A percentile compares a stretch with the other conserved stretches of the same genome.
Conservation (phyloP, 2,113 vertebrate genomes). For the Limnothrissa miodon region DNA sequence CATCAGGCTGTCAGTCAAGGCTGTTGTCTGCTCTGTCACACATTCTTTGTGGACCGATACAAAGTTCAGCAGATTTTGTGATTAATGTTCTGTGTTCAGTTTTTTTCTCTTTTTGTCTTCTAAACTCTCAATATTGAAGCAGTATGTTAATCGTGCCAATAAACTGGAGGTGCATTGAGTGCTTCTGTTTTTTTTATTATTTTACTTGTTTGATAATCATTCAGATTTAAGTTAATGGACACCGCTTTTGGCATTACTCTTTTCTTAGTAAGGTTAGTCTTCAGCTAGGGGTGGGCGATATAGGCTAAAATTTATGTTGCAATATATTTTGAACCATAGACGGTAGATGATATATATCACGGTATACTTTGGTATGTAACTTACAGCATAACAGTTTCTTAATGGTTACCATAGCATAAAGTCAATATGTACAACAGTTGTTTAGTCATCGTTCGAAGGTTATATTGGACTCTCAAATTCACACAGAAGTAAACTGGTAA, state of each 20-base stretch:
- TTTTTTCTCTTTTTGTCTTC: not conserved
- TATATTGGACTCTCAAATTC: no score
- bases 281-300: no score
- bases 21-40: slow-evolving; percentile 42
- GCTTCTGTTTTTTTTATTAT: not conserved
- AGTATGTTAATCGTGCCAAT: not conserved
- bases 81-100: not conserved
- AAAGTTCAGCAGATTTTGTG: slow-evolving; percentile 51
- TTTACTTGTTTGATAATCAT: not conserved
- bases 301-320: no score
- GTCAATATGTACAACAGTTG: no score
- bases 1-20: slow-evolving; percentile 70
- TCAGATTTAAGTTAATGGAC: not conserved
- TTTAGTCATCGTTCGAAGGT: no score
- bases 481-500: no score
- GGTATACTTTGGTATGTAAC: no score
- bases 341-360: no score
- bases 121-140: not conserved
- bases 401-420: no score
- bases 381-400: no score
- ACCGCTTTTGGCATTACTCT: not conserved
- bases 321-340: no score
- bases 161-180: not conserved
- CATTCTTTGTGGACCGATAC: slow-evolving; percentile 61
- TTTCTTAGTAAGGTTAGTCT: not conserved